Evolutionary conservation across 2,888 invertebrate species (phyloP).

Genomic region (Erpobdella octoculata): DNA sequence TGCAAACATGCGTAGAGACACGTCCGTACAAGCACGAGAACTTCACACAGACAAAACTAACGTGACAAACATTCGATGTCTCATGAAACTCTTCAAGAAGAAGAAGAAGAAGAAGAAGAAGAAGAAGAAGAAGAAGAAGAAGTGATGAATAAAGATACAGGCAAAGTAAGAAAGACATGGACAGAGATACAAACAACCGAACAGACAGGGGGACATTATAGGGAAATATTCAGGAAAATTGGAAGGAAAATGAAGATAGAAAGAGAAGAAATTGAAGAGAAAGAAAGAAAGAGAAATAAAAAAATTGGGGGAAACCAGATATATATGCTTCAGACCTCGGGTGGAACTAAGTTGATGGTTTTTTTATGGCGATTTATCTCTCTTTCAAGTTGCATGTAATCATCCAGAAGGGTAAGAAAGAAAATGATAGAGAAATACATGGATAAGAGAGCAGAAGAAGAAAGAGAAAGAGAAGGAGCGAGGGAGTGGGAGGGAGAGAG

Average conservation of each 20-base stretch:
- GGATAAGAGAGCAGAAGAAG: background rate
- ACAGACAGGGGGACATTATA: background rate
- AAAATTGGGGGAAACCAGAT: too few species aligned
- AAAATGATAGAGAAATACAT: background rate
- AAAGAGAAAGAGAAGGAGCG: slow-evolving; percentile 7
- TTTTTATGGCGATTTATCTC: too few species aligned
- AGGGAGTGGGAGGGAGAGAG: slow-evolving; percentile 22
- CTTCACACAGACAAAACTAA: background rate
- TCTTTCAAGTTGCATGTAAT: too few species aligned
- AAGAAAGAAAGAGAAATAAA: too few species aligned
- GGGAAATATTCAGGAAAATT: background rate
- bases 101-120: background rate
- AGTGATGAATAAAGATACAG: background rate
- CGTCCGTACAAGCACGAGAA: background rate
- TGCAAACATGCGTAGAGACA: background rate
- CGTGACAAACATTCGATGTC: background rate
- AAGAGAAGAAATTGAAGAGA: too few species aligned
- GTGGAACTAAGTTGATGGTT: too few species aligned
- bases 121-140: background rate
- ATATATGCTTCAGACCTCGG: too few species aligned
- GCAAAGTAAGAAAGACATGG: background rate
- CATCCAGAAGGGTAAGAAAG: background rate
- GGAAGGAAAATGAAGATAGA: too few species aligned
- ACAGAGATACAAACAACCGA: background rate
- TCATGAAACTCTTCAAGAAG: background rate